These are phyloP conservation scores for Coccyzus lansbergi DNA, from an alignment of 2,797 vertebrate genomes.

Conservation along the genomic window DNA sequence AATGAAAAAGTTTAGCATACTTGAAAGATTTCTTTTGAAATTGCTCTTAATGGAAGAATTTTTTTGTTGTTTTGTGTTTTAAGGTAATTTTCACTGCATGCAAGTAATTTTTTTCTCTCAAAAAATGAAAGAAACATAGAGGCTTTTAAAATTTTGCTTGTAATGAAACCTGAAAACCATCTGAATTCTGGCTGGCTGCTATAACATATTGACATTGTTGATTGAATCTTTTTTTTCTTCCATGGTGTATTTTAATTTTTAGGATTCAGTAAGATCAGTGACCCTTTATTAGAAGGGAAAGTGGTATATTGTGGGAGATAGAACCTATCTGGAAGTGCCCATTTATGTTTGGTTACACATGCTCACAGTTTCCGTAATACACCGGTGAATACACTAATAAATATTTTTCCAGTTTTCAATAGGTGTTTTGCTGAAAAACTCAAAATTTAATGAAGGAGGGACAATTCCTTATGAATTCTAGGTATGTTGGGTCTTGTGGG, in stretches of 20 bases:
- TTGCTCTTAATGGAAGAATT: not conserved
- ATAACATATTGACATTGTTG: not conserved
- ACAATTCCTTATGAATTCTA: not conserved
- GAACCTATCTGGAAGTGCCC: not conserved
- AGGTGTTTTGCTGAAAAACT: not conserved
- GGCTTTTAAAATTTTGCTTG: not conserved
- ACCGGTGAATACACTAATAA: not conserved
- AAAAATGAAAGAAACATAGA: not conserved
- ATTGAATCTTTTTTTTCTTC: not conserved
- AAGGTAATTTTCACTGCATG: not conserved
- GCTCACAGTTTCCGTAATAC: not conserved
- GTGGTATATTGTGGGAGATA: not conserved
- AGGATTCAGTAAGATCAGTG: not conserved
- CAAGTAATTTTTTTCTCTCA: too few relatives aligned
- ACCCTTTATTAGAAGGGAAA: not conserved
- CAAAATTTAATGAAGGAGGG: not conserved
- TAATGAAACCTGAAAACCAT: not conserved
- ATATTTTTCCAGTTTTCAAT: not conserved
- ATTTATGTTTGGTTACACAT: not conserved
- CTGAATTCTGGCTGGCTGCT: not conserved
- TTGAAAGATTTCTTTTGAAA: not conserved
- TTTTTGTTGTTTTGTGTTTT: not conserved
- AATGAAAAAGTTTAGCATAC: not conserved
- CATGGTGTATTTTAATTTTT: not conserved
- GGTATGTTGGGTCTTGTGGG: not conserved